These are phyloP conservation scores for Eolophus roseicapilla DNA, from an alignment of 2,113 vertebrate genomes.

Conservation along the genomic window DNA sequence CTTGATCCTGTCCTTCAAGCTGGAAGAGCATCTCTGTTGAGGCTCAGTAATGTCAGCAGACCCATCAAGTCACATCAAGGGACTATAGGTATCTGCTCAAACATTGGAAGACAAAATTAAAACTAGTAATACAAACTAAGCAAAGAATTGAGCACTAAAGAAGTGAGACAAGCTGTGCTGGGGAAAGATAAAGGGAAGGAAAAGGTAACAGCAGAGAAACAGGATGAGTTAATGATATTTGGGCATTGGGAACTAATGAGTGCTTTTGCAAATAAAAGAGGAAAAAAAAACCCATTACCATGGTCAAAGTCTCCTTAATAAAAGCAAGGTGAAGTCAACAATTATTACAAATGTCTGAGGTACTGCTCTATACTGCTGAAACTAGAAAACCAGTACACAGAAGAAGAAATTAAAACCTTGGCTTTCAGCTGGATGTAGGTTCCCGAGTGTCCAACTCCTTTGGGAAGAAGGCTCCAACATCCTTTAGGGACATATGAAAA, in stretches of 20 bases:
- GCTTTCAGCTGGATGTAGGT: neutral
- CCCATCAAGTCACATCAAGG: neutral
- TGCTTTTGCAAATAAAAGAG: neutral
- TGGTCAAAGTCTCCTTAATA: neutral
- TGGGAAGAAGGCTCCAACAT: neutral
- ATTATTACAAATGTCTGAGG: neutral
- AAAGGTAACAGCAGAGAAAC: neutral
- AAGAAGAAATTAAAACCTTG: neutral
- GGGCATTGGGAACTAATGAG: neutral
- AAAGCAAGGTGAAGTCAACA: neutral
- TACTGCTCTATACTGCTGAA: neutral
- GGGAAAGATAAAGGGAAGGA: conserved; percentile 3
- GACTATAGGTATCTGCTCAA: neutral
- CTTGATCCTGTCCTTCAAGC: neutral
- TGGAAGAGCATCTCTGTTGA: neutral
- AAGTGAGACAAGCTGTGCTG: neutral
- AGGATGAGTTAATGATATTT: neutral
- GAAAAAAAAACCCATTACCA: neutral
- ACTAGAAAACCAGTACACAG: neutral
- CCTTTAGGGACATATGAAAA: neutral
- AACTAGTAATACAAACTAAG: neutral
- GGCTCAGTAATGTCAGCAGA: neutral
- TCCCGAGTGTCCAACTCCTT: neutral
- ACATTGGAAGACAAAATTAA: neutral
- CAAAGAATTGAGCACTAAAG: neutral